Conservation (phyloP, 2,888 invertebrate species). For the Abscondita cerata region DNA sequence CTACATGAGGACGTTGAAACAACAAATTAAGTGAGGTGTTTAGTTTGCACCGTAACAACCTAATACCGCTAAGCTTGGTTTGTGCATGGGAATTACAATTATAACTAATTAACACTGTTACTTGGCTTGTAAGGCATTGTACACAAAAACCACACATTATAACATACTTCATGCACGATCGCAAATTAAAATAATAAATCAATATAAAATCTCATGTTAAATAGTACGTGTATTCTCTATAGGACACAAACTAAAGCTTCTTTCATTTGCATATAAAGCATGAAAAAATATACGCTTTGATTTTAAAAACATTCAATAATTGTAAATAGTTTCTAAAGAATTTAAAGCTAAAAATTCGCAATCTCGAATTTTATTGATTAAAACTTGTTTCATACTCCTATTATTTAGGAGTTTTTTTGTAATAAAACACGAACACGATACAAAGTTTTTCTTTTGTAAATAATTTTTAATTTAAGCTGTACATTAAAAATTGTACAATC, state of each 20-base stretch:
- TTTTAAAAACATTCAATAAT: conserved; percentile 20
- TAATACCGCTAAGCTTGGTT: conserved; percentile 2
- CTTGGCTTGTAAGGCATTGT: not conserved
- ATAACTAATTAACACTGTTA: not conserved
- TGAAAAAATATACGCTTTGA: not conserved
- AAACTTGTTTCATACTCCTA: conserved; percentile 27
- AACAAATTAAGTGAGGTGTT: not conserved
- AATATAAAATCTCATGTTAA: no score
- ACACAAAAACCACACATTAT: not conserved
- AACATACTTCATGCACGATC: not conserved
- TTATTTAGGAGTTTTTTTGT: conserved; percentile 15
- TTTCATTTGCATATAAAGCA: no score
- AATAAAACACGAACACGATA: no score
- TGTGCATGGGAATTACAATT: conserved; percentile 1
- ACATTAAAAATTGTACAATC: no score
- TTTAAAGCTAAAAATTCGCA: conserved; percentile 21
- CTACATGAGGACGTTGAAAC: not conserved
- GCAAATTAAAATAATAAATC: no score
- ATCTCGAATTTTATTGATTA: conserved; percentile 24
- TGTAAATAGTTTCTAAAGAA: conserved; percentile 22
- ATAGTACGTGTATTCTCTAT: no score
- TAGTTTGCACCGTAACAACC: not conserved
- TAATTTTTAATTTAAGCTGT: no score
- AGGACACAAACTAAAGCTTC: no score
- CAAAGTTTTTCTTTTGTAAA: no score